Conservation (phyloP, 2,888 invertebrate species). For the Cotesia congregata region DNA sequence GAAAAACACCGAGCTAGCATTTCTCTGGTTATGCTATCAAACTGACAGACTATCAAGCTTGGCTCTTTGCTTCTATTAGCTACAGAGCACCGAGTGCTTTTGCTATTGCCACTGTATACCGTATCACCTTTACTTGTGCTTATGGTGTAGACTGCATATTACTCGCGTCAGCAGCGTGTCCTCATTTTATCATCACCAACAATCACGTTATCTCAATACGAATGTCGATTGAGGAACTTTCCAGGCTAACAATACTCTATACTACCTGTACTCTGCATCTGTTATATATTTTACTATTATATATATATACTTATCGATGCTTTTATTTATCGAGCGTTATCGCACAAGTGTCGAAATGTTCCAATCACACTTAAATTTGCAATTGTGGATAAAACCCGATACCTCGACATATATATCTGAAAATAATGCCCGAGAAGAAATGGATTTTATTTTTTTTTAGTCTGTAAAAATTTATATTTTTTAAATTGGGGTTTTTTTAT, state of each 20-base stretch:
- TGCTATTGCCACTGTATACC: background rate
- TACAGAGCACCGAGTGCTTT: background rate
- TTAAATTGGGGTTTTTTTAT: no score
- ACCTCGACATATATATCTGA: no score
- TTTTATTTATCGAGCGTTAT: slow-evolving; percentile 46
- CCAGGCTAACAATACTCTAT: slow-evolving; percentile 28
- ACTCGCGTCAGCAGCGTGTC: background rate
- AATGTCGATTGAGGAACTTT: slow-evolving; percentile 37
- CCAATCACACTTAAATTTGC: background rate
- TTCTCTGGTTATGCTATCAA: background rate
- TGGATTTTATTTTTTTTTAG: no score
- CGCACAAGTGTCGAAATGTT: slow-evolving; percentile 9
- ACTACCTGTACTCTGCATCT: background rate
- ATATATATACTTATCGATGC: slow-evolving; percentile 42
- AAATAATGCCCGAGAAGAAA: no score
- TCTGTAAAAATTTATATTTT: no score
- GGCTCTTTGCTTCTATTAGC: slow-evolving; percentile 37
- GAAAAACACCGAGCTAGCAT: background rate
- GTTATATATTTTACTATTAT: slow-evolving; percentile 1
- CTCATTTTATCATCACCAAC: slow-evolving; percentile 31
- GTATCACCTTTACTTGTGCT: background rate
- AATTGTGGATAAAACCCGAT: background rate
- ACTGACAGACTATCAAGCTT: background rate
- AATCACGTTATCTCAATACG: slow-evolving; percentile 25
- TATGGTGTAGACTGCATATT: slow-evolving; percentile 6